Evolutionary conservation across 2,797 vertebrate species (phyloP).

Genomic region (Naso thynnoides): DNA sequence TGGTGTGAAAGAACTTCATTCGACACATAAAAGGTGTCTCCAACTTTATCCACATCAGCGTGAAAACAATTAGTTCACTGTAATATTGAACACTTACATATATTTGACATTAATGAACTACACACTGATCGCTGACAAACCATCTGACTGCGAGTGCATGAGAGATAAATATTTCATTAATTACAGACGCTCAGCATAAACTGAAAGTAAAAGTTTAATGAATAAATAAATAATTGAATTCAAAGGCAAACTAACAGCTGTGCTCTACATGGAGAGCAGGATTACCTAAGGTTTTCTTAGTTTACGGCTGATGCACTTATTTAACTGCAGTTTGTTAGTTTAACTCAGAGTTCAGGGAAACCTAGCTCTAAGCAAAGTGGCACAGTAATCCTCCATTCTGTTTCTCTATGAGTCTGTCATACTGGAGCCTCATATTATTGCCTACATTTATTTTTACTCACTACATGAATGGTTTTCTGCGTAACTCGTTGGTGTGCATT

Average conservation of each 20-base stretch:
- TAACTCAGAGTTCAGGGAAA: slow-evolving; percentile 43
- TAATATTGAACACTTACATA: neutral
- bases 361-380: slow-evolving; percentile 19
- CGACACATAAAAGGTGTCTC: neutral
- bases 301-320: slow-evolving; percentile 28
- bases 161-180: slow-evolving; percentile 41
- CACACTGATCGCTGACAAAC: slow-evolving; percentile 28
- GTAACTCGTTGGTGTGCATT: neutral
- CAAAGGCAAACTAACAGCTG: slow-evolving; percentile 47
- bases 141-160: slow-evolving; percentile 1
- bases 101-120: slow-evolving; percentile 20
- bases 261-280: slow-evolving; percentile 20
- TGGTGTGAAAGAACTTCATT: neutral
- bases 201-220: slow-evolving; percentile 50
- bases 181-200: slow-evolving; percentile 47
- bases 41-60: neutral
- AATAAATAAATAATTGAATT: slow-evolving; percentile 55
- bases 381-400: slow-evolving; percentile 31
- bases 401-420: slow-evolving; percentile 9
- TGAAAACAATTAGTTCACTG: neutral
- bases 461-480: neutral
- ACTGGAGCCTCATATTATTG: slow-evolving; percentile 19
- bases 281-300: slow-evolving; percentile 34
- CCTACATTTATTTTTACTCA: slow-evolving; percentile 23
- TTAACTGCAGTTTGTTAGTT: slow-evolving; percentile 47